These are phyloP conservation scores for Lomographa bimaculata DNA, from an alignment of 2,888 invertebrate species.

Conservation along the genomic window DNA sequence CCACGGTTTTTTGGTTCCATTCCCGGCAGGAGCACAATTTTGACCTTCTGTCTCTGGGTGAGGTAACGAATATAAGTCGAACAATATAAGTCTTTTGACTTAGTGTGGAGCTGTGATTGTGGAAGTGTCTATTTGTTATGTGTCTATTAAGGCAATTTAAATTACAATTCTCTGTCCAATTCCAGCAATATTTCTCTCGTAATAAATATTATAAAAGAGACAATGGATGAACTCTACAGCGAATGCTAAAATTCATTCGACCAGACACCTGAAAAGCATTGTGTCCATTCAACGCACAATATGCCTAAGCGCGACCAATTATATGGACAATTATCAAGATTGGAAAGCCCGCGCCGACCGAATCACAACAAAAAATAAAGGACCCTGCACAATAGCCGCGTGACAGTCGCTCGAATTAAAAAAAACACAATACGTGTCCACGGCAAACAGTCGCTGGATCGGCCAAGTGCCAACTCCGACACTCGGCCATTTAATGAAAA, in stretches of 20 bases:
- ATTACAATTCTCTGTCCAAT: no score
- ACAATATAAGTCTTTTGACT: no score
- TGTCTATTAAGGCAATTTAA: no score
- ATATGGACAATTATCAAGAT: constrained; percentile 76
- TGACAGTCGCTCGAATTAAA: constrained; percentile 47
- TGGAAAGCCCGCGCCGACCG: constrained; percentile 54
- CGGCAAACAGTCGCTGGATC: constrained; percentile 54
- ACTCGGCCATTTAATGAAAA: constrained; percentile 55
- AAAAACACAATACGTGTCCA: constrained; percentile 55
- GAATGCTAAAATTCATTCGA: constrained; percentile 22
- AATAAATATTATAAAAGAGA: constrained; percentile 3
- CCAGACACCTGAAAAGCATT: constrained; percentile 38
- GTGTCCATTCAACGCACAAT: constrained; percentile 51
- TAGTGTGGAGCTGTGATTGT: no score
- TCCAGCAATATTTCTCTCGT: no score
- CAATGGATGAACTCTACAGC: constrained; percentile 12
- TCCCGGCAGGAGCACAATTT: no score
- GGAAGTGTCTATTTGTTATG: no score
- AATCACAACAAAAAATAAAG: constrained; percentile 65
- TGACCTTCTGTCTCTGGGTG: no score
- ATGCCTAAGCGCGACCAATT: constrained; percentile 73
- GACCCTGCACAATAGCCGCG: constrained; percentile 43
- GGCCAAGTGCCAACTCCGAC: constrained; percentile 45
- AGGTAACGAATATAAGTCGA: no score
- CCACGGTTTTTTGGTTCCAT: no score